Base-by-base conservation (phyloP, 2,113 vertebrate species). In the Notiomystis cincta region DNA sequence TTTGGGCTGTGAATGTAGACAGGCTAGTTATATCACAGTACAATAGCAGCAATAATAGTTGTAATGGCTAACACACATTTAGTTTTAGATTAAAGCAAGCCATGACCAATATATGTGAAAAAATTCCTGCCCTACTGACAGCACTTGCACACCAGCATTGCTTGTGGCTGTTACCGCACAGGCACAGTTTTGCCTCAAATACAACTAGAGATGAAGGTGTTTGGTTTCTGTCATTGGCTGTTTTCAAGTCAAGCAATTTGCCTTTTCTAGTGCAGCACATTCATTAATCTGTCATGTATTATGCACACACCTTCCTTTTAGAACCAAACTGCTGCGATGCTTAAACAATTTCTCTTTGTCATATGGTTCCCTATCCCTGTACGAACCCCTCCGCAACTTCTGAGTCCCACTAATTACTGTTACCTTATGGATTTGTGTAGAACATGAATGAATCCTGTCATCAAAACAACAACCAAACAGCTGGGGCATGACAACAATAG, bases 401-500 rank as follows among this genome's bases (percentile, higher is more conserved):
- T 28, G 17, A 38, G 20, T 37, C 57, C 42, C 35, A 14, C 70
- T 82, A 72, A 89, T 87, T 64, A 79, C 87, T 64, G 37, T 54
- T 77, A 82, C 58, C 78, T 82, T 87, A 85, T 40, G 58, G 82
- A 79, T 84, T 84, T 82, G 45, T 58, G 53, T 35, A 87, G 78
- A 62, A 89, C 78, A 69, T 30, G 11, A 82, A 94, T 45, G 48
- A 82, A 60, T 57, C 56, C 79, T 82, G 75, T 53, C 86, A 80
- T 17, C 62, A 47, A 37, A 86, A 89, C 76, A 83, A 81, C 76
- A 4, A 47, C 94, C 57, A 50, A 91, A 76, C 75, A 91, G 87
- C 89, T 82, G 71, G 24, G 60, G 47, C 79, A 20, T 1, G 65
- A 40, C 56, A 93, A 90, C 67, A 88, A 88, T 27, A 56, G 51